Percentiles rank a stretch among this genome's conserved stretches.
Evolutionary conservation across 2,888 invertebrate genomes (phyloP).

Genomic region (Brenthis daphne): DNA sequence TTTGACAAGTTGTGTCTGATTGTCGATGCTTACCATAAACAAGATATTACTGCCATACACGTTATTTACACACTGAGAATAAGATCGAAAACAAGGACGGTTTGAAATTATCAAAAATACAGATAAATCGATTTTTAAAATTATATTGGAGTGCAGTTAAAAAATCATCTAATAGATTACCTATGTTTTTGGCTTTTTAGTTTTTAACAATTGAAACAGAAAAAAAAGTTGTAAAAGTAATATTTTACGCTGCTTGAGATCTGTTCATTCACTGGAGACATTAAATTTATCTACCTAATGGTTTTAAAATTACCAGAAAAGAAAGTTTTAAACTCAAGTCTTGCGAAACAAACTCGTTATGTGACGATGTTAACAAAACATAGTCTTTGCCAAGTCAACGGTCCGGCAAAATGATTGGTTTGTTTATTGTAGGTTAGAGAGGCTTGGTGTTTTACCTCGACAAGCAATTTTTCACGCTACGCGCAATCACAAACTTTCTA

Average conservation of each 20-base stretch:
- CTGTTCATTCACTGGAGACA: constrained; percentile 2
- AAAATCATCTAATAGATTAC: too few species aligned
- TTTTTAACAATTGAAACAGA: too few species aligned
- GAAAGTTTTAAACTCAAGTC: constrained; percentile 27
- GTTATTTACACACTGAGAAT: too few species aligned
- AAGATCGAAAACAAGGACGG: too few species aligned
- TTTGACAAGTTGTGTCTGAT: too few species aligned
- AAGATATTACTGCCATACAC: too few species aligned
- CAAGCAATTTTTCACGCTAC: constrained; percentile 48
- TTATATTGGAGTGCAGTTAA: too few species aligned
- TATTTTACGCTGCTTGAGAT: background rate
- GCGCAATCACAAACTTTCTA: constrained; percentile 46
- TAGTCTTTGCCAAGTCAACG: constrained; percentile 37
- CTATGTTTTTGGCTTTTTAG: too few species aligned
- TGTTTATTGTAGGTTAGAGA: constrained; percentile 31
- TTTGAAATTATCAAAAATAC: too few species aligned
- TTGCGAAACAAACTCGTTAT: constrained; percentile 36
- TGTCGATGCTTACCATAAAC: too few species aligned
- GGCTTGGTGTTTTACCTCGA: constrained; percentile 39
- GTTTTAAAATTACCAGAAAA: constrained; percentile 47
- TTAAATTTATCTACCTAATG: constrained; percentile 3
- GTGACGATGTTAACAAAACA: constrained; percentile 37
- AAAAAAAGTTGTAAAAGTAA: too few species aligned
- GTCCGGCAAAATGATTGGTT: constrained; percentile 40
- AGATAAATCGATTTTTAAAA: too few species aligned